These are phyloP conservation scores for Diplolepis rosae DNA, from an alignment of 2,888 invertebrate species.

Conservation along the genomic window DNA sequence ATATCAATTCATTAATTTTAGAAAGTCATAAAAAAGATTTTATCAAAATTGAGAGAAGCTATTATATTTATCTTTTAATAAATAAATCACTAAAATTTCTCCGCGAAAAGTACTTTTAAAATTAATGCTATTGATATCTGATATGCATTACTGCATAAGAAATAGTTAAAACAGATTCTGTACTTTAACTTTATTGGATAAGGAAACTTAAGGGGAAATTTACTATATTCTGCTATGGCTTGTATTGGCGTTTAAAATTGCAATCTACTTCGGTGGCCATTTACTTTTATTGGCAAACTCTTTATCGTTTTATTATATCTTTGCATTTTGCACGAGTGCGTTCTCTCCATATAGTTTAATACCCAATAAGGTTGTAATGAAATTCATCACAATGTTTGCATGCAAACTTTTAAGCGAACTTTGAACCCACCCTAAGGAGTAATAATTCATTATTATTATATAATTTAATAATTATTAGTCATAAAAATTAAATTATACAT, in stretches of 20 bases:
- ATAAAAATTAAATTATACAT: too few relatives aligned
- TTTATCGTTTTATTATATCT: slow-evolving; percentile 47
- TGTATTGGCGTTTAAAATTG: slow-evolving; percentile 31
- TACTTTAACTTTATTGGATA: neutral
- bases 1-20: neutral
- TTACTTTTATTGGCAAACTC: slow-evolving; percentile 44
- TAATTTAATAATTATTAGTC: too few relatives aligned
- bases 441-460: too few relatives aligned
- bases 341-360: slow-evolving; percentile 41
- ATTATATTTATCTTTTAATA: too few relatives aligned
- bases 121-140: too few relatives aligned
- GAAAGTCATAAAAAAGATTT: neutral
- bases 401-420: neutral
- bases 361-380: neutral
- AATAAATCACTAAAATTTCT: neutral
- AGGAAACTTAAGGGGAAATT: neutral
- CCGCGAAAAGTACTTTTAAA: too few relatives aligned
- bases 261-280: slow-evolving; percentile 38
- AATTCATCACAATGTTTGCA: neutral
- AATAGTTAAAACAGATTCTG: neutral
- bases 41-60: neutral
- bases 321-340: slow-evolving; percentile 36
- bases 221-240: slow-evolving; percentile 20
- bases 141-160: too few relatives aligned
- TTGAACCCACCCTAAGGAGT: neutral